Conservation (phyloP, 2,888 invertebrate species). For the Cheilosia scutellata region DNA sequence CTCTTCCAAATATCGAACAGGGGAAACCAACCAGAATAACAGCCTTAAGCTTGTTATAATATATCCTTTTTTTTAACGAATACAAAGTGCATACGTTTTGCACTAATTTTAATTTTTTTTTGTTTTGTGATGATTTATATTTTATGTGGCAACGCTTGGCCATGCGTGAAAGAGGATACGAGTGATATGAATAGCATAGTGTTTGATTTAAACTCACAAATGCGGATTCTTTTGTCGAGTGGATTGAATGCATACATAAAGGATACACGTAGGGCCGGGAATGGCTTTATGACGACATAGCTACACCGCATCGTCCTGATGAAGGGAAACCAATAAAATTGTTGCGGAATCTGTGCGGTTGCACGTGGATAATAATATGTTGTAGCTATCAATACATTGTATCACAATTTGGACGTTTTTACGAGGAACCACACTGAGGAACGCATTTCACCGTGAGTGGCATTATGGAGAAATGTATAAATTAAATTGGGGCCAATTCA, state of each 20-base stretch:
- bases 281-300: neutral
- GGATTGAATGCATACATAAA: conserved; percentile 15
- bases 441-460: conserved; percentile 1
- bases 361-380: neutral
- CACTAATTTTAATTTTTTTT: neutral
- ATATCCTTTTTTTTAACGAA: neutral
- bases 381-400: conserved; percentile 2
- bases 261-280: neutral
- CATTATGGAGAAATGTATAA: conserved; percentile 12
- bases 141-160: neutral
- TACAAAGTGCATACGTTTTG: conserved; percentile 25
- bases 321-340: neutral
- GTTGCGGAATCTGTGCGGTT: conserved; percentile 7
- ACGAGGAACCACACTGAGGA: neutral
- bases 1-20: neutral
- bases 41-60: conserved; percentile 12
- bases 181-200: conserved; percentile 44
- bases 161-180: conserved; percentile 38
- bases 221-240: conserved; percentile 28
- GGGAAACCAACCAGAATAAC: conserved; percentile 17
- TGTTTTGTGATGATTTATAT: neutral
- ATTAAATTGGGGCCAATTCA: neutral
- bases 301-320: neutral
- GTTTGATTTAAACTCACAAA: conserved; percentile 40
- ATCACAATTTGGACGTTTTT: neutral